These are phyloP conservation scores for Scaptomyza graminum DNA, from an alignment of 1,140 invertebrate species.

Conservation along the genomic window DNA sequence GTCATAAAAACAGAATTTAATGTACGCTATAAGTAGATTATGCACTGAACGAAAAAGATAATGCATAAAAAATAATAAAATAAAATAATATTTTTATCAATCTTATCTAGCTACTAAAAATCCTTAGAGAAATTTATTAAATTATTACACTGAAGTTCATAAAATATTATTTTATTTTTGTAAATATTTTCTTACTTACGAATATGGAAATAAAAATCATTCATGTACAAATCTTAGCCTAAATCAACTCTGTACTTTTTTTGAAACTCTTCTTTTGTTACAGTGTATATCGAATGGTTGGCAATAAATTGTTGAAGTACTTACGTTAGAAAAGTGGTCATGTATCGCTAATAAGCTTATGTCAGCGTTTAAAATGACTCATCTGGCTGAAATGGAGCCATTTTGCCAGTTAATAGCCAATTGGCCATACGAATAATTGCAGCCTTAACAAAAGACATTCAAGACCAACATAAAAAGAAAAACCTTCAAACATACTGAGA, in stretches of 20 bases:
- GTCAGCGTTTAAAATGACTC: slow-evolving; percentile 73
- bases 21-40: neutral
- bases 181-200: too few relatives aligned
- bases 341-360: slow-evolving; percentile 74
- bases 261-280: slow-evolving; percentile 1
- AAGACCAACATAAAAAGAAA: slow-evolving; percentile 54
- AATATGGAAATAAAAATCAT: too few relatives aligned
- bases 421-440: slow-evolving; percentile 74
- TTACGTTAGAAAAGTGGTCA: slow-evolving; percentile 40
- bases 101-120: too few relatives aligned
- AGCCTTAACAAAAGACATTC: slow-evolving; percentile 31
- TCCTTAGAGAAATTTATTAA: too few relatives aligned
- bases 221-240: too few relatives aligned
- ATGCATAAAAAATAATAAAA: too few relatives aligned
- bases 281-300: slow-evolving; percentile 16
- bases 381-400: slow-evolving; percentile 44
- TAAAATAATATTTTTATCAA: too few relatives aligned
- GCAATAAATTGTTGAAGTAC: slow-evolving; percentile 27
- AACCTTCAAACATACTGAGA: neutral
- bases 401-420: slow-evolving; percentile 69
- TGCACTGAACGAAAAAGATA: slow-evolving; percentile 22
- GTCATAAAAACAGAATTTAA: slow-evolving; percentile 19
- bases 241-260: too few relatives aligned
- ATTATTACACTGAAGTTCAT: too few relatives aligned
- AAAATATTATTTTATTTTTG: too few relatives aligned